A percentile compares a stretch with the other conserved stretches of the same genome.
These are phyloP conservation scores for Drosophila mauritiana DNA, from an alignment of 1,140 invertebrate genomes.

Conservation along the genomic window DNA sequence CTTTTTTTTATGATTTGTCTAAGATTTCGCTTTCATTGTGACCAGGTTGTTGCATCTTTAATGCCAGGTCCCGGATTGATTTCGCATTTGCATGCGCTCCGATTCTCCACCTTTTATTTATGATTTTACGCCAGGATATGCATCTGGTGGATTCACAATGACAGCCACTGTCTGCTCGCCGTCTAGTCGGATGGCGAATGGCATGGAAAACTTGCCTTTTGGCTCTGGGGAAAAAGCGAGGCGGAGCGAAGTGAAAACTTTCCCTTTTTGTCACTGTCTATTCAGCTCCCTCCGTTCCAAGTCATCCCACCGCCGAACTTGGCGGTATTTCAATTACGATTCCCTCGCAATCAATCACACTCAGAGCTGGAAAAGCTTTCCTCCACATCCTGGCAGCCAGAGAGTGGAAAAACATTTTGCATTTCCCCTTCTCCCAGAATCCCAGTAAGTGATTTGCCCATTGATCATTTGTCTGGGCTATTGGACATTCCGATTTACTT, in stretches of 20 bases:
- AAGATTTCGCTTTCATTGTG: constrained; percentile 43
- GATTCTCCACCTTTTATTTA: constrained; percentile 34
- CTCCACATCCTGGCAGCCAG: constrained; percentile 15
- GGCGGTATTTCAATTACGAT: constrained; percentile 71
- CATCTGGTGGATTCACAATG: constrained; percentile 37
- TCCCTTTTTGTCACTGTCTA: constrained; percentile 63
- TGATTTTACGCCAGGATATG: constrained; percentile 49
- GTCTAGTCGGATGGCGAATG: constrained; percentile 36
- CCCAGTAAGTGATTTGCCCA: constrained; percentile 43
- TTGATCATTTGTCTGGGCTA: constrained; percentile 43
- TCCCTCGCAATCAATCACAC: constrained; percentile 73
- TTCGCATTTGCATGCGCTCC: constrained; percentile 64
- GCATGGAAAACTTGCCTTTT: constrained; percentile 12
- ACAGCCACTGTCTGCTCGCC: constrained; percentile 55
- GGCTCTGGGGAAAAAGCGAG: constrained; percentile 7
- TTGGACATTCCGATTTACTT: constrained; percentile 32
- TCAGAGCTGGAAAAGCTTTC: constrained; percentile 63
- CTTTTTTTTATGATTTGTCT: constrained; percentile 68
- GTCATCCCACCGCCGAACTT: constrained; percentile 5
- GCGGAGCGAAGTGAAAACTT: constrained; percentile 67
- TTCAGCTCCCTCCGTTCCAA: constrained; percentile 4
- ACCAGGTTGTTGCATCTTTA: constrained; percentile 59
- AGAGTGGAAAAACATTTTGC: constrained; percentile 53
- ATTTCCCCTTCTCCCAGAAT: constrained; percentile 31
- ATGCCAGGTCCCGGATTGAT: constrained; percentile 64